These are phyloP conservation scores for Montifringilla adamsi DNA, from an alignment of 2,113 vertebrate species.

Conservation along the genomic window DNA sequence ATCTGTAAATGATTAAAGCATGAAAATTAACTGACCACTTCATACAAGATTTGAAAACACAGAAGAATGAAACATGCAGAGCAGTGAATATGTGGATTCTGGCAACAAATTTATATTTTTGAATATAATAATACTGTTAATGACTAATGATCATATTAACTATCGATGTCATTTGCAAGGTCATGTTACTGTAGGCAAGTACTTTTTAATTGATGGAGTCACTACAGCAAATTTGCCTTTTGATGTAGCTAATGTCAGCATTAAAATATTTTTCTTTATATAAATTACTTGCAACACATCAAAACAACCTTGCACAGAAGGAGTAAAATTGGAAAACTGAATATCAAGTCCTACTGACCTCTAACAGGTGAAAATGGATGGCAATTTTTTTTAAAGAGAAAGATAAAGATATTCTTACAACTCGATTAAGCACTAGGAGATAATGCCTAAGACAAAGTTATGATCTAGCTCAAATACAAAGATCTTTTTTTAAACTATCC, in stretches of 20 bases:
- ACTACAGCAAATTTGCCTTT: slow-evolving; percentile 60
- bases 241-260: slow-evolving; percentile 62
- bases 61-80: slow-evolving; percentile 52
- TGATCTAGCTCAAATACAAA: not conserved
- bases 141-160: slow-evolving; percentile 73
- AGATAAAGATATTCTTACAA: not conserved
- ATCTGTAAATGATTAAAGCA: not conserved
- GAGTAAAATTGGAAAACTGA: slow-evolving; percentile 5
- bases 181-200: slow-evolving; percentile 63
- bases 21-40: slow-evolving; percentile 56
- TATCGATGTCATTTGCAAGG: slow-evolving; percentile 68
- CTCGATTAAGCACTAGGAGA: slow-evolving; percentile 35
- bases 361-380: slow-evolving; percentile 65
- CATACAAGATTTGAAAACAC: slow-evolving; percentile 59
- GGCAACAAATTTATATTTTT: slow-evolving; percentile 75
- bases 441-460: not conserved
- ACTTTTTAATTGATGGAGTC: slow-evolving; percentile 56
- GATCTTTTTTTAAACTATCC: not conserved
- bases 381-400: not conserved
- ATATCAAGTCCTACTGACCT: slow-evolving; percentile 43
- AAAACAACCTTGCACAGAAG: slow-evolving; percentile 60
- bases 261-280: slow-evolving; percentile 71
- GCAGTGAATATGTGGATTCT: slow-evolving; percentile 69
- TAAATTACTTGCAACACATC: slow-evolving; percentile 53
- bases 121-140: slow-evolving; percentile 72